A percentile compares a stretch with the other conserved stretches of the same genome.
Evolutionary conservation across 2,113 vertebrate species (phyloP).

Genomic region (human (Homo sapiens)): DNA sequence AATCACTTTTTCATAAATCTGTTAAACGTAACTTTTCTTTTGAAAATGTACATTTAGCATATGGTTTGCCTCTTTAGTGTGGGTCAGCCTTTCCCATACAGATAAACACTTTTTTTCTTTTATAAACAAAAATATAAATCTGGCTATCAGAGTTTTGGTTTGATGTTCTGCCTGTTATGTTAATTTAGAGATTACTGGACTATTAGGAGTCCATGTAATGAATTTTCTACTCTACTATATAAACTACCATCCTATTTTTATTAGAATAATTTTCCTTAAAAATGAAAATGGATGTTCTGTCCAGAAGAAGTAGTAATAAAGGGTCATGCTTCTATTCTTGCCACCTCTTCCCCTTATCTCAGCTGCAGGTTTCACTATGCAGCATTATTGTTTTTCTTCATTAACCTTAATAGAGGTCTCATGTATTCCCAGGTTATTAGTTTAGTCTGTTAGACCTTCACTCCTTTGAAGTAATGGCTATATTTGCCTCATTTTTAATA

Average conservation of each 20-base stretch:
- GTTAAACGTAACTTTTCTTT: neutral
- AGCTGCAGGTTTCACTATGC: neutral
- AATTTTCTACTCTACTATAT: conserved; percentile 12
- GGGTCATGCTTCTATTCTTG: neutral
- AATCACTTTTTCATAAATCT: conserved; percentile 1
- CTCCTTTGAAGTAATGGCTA: neutral
- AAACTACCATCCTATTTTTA: conserved; percentile 1
- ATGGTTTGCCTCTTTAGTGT: neutral
- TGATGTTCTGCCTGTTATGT: neutral
- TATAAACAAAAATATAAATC: conserved; percentile 21
- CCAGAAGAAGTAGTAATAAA: neutral
- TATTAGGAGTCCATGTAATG: neutral
- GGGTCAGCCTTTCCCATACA: neutral
- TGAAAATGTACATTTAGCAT: neutral
- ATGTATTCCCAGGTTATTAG: neutral
- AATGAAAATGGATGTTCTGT: neutral
- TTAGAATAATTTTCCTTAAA: conserved; percentile 34
- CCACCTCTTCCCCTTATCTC: neutral
- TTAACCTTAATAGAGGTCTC: neutral
- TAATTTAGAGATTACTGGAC: neutral
- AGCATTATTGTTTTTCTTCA: neutral
- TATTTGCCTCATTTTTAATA: conserved; percentile 1
- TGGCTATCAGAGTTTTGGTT: neutral
- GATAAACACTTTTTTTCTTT: neutral
- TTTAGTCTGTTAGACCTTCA: neutral